These are phyloP conservation scores for Phylloscopus collybita DNA, from an alignment of 2,797 vertebrate genomes.

Conservation along the genomic window DNA sequence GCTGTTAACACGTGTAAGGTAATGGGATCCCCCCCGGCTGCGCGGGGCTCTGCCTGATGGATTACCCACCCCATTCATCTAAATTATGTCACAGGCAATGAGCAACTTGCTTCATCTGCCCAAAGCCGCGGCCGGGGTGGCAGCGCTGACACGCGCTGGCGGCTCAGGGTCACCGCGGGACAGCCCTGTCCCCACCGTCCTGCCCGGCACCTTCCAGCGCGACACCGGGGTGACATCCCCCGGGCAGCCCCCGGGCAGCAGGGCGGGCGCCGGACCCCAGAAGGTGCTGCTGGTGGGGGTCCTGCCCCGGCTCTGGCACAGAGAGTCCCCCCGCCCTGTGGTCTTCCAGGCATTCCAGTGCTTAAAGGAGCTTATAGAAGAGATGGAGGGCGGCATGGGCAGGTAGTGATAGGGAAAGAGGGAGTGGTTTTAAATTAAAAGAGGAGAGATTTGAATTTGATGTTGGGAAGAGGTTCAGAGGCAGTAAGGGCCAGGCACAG, in stretches of 20 bases:
- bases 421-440: background rate
- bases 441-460: background rate
- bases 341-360: background rate
- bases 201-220: background rate
- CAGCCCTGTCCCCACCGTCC: background rate
- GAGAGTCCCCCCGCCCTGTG: background rate
- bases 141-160: slow-evolving; percentile 75
- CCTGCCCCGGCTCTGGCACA: fast-evolving
- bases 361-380: too few species aligned
- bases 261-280: fast-evolving
- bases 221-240: fast-evolving
- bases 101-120: slow-evolving; percentile 83
- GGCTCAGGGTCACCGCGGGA: slow-evolving; percentile 70
- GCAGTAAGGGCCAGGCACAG: background rate
- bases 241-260: fast-evolving
- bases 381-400: background rate
- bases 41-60: slow-evolving; percentile 78
- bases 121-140: slow-evolving; percentile 74
- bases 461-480: background rate
- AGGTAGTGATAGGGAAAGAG: background rate
- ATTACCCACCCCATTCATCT: slow-evolving; percentile 88
- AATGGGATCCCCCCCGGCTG: slow-evolving; percentile 86
- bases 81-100: slow-evolving; percentile 87
- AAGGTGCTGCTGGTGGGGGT: fast-evolving
- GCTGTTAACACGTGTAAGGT: slow-evolving; percentile 90